phyloP scores from a whole-genome alignment of 2,888 invertebrate genomes.

The Eudasyphora cyanicolor region DNA sequence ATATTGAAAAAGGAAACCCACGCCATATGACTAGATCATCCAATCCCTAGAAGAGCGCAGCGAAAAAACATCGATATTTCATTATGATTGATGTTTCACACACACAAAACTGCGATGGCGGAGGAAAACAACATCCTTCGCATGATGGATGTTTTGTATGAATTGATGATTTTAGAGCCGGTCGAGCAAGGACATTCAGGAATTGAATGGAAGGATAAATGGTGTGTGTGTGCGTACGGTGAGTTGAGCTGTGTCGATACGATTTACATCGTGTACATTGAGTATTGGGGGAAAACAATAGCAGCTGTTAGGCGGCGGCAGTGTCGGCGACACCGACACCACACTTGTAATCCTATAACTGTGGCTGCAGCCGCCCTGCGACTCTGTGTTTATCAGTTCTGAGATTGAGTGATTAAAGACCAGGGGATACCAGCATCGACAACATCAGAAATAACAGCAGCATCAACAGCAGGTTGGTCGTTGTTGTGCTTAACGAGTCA shows the following conservation, averaged over 20 bases:
- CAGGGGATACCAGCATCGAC: neutral
- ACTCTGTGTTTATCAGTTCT: conserved; percentile 1
- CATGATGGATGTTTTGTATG: conserved; percentile 24
- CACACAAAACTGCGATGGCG: neutral
- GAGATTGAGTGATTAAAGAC: conserved; percentile 26
- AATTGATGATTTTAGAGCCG: conserved; percentile 25
- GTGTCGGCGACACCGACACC: no score
- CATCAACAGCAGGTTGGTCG: conserved; percentile 36
- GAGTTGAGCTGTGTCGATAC: neutral
- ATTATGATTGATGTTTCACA: conserved; percentile 56
- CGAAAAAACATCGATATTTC: conserved; percentile 53
- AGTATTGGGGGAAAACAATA: conserved; percentile 34
- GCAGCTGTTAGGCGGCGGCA: conserved; percentile 56
- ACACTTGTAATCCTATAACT: conserved; percentile 32
- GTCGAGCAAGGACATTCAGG: neutral
- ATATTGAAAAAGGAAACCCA: neutral
- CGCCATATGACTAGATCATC: neutral
- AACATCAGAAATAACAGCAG: neutral
- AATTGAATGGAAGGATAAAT: conserved; percentile 17
- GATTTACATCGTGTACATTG: conserved; percentile 6
- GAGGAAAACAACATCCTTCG: conserved; percentile 15
- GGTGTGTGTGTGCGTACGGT: neutral
- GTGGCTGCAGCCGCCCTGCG: neutral
- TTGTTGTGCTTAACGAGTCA: conserved; percentile 31
- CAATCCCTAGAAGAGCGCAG: conserved; percentile 8